phyloP scores from a whole-genome alignment of 2,113 vertebrate species.

The Paratilapia polleni region DNA sequence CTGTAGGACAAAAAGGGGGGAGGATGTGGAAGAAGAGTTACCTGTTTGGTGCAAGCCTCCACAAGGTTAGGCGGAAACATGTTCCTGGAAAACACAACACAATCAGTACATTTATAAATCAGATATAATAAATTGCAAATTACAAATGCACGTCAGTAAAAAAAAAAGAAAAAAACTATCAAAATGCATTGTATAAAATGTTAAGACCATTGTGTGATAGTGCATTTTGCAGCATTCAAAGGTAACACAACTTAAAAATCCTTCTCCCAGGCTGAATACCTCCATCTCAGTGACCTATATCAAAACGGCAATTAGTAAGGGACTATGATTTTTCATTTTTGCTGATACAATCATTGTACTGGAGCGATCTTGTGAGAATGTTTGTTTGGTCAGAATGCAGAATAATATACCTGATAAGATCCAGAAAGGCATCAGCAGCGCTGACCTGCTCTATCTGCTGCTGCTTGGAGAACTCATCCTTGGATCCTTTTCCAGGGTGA shows the following conservation, averaged over 20 bases:
- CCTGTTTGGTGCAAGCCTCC: conserved; percentile 98
- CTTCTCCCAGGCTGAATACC: neutral
- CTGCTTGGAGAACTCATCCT: conserved; percentile 89
- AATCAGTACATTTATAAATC: conserved; percentile 3
- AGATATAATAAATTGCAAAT: neutral
- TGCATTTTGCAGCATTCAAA: neutral
- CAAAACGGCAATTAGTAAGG: neutral
- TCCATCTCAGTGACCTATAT: conserved; percentile 11
- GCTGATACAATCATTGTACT: neutral
- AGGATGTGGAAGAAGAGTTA: conserved; percentile 64
- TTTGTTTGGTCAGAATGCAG: neutral
- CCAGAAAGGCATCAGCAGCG: conserved; percentile 94
- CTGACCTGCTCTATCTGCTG: conserved; percentile 90
- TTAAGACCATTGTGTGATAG: neutral
- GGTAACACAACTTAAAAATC: neutral
- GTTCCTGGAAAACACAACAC: conserved; percentile 86
- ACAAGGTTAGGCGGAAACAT: conserved; percentile 98
- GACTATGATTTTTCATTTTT: neutral
- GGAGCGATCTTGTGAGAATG: neutral
- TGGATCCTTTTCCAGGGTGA: conserved; percentile 94
- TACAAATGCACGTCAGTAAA: neutral
- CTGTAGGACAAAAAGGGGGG: neutral
- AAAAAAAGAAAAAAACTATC: neutral
- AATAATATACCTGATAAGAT: conserved; percentile 90
- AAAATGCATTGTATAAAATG: neutral